Percentiles rank a stretch among this genome's conserved stretches.
Conservation (phyloP, 1,140 invertebrate species). For the Hycleus cichorii region DNA sequence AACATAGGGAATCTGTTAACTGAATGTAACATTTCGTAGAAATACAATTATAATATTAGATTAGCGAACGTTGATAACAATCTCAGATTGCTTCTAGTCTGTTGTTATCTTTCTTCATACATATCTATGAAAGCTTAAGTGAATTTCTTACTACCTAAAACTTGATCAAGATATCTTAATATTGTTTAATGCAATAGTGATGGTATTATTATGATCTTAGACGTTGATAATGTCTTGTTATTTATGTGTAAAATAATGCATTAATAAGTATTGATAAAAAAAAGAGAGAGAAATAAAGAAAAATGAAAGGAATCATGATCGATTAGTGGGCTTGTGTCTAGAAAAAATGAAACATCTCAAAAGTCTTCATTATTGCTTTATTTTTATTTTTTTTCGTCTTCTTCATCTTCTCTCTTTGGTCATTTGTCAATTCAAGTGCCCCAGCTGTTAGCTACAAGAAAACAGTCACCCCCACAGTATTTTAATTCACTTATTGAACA, state of each 20-base stretch:
- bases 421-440: conserved; percentile 27
- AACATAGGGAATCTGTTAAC: conserved; percentile 38
- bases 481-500: conserved; percentile 37
- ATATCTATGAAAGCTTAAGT: conserved; percentile 19
- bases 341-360: not conserved
- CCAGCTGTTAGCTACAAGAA: conserved; percentile 27
- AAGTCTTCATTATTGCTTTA: not conserved
- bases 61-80: conserved; percentile 32
- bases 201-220: conserved; percentile 19
- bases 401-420: conserved; percentile 16
- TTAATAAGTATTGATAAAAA: conserved; percentile 12
- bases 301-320: too few species aligned
- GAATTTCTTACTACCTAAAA: conserved; percentile 18
- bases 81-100: conserved; percentile 23
- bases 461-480: conserved; percentile 15
- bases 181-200: conserved; percentile 27
- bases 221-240: conserved; percentile 20
- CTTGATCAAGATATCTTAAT: conserved; percentile 29
- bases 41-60: conserved; percentile 40
- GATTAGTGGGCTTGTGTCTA: not conserved
- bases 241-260: conserved; percentile 14
- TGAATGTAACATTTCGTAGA: conserved; percentile 33
- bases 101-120: not conserved
- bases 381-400: conserved; percentile 6
- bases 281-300: not conserved